Evolutionary conservation across 30 jellyfish, hydroid and myxozoan species (phyloP).

Genomic region (Cassiopea xamachana): DNA sequence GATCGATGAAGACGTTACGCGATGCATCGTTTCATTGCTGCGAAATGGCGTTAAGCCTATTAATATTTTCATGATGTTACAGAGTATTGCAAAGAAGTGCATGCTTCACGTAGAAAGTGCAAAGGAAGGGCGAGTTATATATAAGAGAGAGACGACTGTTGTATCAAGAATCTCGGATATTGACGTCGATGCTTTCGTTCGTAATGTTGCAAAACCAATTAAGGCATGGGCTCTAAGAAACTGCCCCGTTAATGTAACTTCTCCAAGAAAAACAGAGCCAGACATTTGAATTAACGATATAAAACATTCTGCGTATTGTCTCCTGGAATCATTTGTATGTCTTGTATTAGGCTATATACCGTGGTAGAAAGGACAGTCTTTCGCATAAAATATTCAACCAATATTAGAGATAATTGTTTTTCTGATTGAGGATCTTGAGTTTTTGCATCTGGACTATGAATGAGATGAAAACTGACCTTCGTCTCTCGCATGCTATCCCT

Average conservation of each 20-base stretch:
- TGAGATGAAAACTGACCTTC: too few relatives aligned
- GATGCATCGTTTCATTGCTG: slow-evolving; percentile 20
- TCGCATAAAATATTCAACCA: too few relatives aligned
- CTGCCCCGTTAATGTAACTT: slow-evolving; percentile 9
- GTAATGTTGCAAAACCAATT: background rate
- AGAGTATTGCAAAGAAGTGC: slow-evolving; percentile 15
- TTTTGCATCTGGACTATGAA: too few relatives aligned
- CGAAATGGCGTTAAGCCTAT: slow-evolving; percentile 54
- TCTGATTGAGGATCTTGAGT: too few relatives aligned
- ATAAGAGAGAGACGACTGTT: background rate
- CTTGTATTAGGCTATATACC: background rate
- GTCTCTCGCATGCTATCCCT: too few relatives aligned
- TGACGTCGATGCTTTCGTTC: background rate
- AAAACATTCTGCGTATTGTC: background rate
- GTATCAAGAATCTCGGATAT: background rate
- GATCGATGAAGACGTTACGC: slow-evolving; percentile 29
- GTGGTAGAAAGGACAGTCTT: too few relatives aligned
- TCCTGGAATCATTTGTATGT: background rate
- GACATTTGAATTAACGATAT: background rate
- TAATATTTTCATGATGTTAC: slow-evolving; percentile 31
- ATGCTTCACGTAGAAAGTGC: too few relatives aligned
- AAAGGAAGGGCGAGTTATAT: background rate
- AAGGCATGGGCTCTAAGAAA: slow-evolving; percentile 41
- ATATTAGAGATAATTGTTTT: too few relatives aligned
- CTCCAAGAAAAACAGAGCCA: slow-evolving; percentile 17